Evolutionary conservation across 1,140 invertebrate genomes (phyloP), one percentile per base, ranked within the genome.

Genomic region (Pomacea maculata): DNA sequence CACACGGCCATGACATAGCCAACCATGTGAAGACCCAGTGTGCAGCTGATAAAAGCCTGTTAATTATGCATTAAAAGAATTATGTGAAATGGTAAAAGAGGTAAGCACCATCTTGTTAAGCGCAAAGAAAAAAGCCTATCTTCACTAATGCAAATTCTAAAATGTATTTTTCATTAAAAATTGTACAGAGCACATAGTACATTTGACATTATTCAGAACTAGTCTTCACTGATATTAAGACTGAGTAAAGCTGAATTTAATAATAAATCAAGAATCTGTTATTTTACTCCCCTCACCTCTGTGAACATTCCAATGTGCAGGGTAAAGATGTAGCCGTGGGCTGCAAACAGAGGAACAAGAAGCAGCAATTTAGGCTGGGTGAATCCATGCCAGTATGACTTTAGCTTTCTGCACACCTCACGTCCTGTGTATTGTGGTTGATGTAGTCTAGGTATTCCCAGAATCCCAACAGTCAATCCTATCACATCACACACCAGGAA

Each of bases 1-100:
- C 97, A 97, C 87, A 95, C 97, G 86, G 98, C 97, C 95, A 98
- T 96, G 14, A 98, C 96, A 89, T 96, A 98, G 70, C 97, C 97
- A 29, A 98, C 96, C 80, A 94, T 95, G 80, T 95, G 94, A 64
- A 98, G 95, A 45, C 96, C 97, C 84, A 97, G 91, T 0, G 96
- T 95, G 89, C 97, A 98, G 0, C 95, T 96, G 5, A 98, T 95
- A 91, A 96, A 98, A 0, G 96, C 96, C 95, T 97, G 92, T 14
- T 93, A 93, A 83, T 63, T 78, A 45, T 45, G 34, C 34, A 45
- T 45, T 45, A 6, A 25, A 75, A 45, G 34, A 45, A 45, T 45
- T 45, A 45, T 45, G 34, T 45, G 34, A 45, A 45, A 45, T 45
- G 2, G 34, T 45, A 6, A 45, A 64, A 68, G 57, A 14, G 29